Percentiles rank a stretch among this genome's conserved stretches.
Evolutionary conservation across 2,113 vertebrate species (phyloP).

Genomic region (Sardina pilchardus): DNA sequence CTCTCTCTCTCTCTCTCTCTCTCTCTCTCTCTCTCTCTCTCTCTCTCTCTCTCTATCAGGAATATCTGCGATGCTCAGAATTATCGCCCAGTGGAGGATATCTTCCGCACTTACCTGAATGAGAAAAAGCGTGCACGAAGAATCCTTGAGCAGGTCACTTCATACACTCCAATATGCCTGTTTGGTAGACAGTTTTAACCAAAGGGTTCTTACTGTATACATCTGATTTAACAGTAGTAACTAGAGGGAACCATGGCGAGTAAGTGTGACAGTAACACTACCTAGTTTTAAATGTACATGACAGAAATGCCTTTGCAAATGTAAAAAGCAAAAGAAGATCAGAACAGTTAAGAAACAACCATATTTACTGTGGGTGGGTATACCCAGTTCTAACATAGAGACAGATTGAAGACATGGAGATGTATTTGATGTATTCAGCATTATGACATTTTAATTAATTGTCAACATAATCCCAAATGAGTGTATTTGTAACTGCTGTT

Average conservation of each 20-base stretch:
- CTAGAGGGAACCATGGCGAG: background rate
- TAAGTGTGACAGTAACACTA: background rate
- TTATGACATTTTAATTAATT: background rate
- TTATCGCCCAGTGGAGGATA: constrained; percentile 92
- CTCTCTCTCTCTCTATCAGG: constrained; percentile 59
- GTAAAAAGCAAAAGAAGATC: background rate
- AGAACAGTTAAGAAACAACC: background rate
- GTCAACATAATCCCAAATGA: background rate
- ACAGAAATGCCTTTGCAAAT: background rate
- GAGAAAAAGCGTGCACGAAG: constrained; percentile 94
- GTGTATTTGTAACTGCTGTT: background rate
- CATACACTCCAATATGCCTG: background rate
- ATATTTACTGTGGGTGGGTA: background rate
- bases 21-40: too few species aligned
- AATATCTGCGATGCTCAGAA: constrained; percentile 97
- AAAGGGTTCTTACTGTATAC: too few species aligned
- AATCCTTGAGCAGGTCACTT: constrained; percentile 90
- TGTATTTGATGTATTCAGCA: too few species aligned
- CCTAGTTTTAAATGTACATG: background rate
- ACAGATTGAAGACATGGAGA: too few species aligned
- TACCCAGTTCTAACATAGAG: background rate
- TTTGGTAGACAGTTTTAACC: too few species aligned
- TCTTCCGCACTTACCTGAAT: constrained; percentile 89
- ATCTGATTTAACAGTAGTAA: too few species aligned
- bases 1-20: too few species aligned